Evolutionary conservation across 2,888 invertebrate species (phyloP), one percentile per base, ranked within the genome.

Genomic region (Rambutsinella grinnellia): DNA sequence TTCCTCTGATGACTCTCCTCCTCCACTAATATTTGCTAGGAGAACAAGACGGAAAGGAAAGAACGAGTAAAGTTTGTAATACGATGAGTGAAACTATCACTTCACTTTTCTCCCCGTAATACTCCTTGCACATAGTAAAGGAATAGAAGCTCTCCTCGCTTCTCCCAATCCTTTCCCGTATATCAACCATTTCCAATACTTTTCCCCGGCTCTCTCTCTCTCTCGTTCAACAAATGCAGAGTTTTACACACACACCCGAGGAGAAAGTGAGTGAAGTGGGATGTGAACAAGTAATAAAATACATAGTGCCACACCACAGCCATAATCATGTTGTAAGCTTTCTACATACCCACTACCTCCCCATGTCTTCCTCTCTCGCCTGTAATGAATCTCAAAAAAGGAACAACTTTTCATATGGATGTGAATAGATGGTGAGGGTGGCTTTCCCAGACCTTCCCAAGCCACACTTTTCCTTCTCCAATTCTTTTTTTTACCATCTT

Each of bases 71-170:
- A 36, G 36, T 36, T n/a, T 36, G 36, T 36, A 36, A 36, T 36
- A 28, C 61, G 26, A 61, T 57, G 62, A 49, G 66, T 57, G 70
- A 71, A 71, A 63, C 62, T 63, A 71, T 62, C 63, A 71, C 27
- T 57, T 57, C 51, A 49, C 17, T 60, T 68, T 36, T 36, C 36
- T 21, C 53, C 49, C n/a, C 3, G 15, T 49, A 5, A 8, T 10
- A 5, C 15, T 13, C 49, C 19, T 49, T 5, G 5, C 15, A 36
- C 36, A 36, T 36, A 62, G 62, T 26, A 62, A 62, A 62, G 47
- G 47, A 8, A 36, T 36, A 13, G 36, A 36, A 36, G 36, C 5
- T 13, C 13, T 36, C 13, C 36, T 13, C 13, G 13, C 36, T 36
- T 36, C 13, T 36, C 36, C 36, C 36, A 36, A 13, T 36, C 6